phyloP scores from a whole-genome alignment of 2,113 vertebrate species.

The Ginglymostoma cirratum region DNA sequence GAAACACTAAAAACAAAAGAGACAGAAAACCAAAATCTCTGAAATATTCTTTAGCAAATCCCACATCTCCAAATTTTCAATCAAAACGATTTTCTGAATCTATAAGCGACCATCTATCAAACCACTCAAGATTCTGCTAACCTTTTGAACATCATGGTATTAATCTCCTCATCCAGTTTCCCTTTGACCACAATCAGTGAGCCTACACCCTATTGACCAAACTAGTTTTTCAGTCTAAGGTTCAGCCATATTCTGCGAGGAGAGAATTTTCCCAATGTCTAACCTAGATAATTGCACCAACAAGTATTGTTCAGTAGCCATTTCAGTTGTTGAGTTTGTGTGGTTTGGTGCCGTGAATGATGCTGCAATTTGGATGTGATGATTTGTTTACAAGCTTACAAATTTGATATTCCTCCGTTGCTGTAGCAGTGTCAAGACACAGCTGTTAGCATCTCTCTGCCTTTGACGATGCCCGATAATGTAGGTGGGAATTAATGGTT shows the following conservation, averaged over 20 bases:
- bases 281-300: neutral
- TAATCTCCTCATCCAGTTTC: neutral
- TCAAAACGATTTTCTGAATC: neutral
- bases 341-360: neutral
- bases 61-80: too few relatives aligned
- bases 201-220: neutral
- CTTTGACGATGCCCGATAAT: neutral
- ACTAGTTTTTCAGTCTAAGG: neutral
- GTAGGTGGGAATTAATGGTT: conserved; percentile 28
- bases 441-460: neutral
- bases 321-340: neutral
- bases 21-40: neutral
- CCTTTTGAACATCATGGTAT: neutral
- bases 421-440: neutral
- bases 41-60: too few relatives aligned
- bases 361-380: neutral
- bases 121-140: neutral
- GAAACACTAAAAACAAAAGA: neutral
- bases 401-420: neutral
- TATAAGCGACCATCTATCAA: neutral
- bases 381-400: neutral
- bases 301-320: neutral
- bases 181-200: neutral
- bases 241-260: neutral
- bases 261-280: neutral